Base-by-base conservation (phyloP, 1,140 invertebrate species). In the Hylyphantes graminicola region DNA sequence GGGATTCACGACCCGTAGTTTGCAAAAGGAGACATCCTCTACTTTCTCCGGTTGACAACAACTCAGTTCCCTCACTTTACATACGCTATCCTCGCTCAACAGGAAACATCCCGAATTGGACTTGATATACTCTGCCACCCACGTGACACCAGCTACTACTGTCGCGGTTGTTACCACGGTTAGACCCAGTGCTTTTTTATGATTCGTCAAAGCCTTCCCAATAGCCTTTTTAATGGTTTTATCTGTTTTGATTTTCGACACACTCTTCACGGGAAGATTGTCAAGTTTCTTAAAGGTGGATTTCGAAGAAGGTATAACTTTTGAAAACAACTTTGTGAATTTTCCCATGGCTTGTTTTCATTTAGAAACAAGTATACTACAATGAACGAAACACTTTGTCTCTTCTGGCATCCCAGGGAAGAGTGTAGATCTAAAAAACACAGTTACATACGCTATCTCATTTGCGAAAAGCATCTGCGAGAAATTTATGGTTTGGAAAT, bases 51-150 rank as follows among this genome's bases (percentile, higher is more conserved):
- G 59, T 12, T 70, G 64, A 50, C 77, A 80, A 12, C 77, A 80
- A 11, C 77, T 80, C 10, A 70, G 13, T 1, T 10, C 2, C 50
- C 59, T 35, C 0, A 80, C 77, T 19, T 80, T 80, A 13, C 77
- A 80, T 12, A 54, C 17, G 13, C 50, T 19, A 0, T n/a, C 7
- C 64, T 2, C 0, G 7, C n/a, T 11, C 4, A n/a, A 13, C 15
- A 80, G 9, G 19, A 80, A 80, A 19, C 77, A 70, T 11, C 77
- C 77, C 0, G 77, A 80, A 59, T 80, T 80, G 21, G 51, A 51
- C 21, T 70, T 11, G 12, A 80, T 70, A 15, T 80, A 80, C 13
- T 59, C 15, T 0, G 21, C n/a, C n/a, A 80, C 19, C 10, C 51
- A 19, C 10, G 17, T 10, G 2, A n/a, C n/a, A n/a, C n/a, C n/a